Conservation (phyloP, 2,113 vertebrate genomes). For the Silurus meridionalis region DNA sequence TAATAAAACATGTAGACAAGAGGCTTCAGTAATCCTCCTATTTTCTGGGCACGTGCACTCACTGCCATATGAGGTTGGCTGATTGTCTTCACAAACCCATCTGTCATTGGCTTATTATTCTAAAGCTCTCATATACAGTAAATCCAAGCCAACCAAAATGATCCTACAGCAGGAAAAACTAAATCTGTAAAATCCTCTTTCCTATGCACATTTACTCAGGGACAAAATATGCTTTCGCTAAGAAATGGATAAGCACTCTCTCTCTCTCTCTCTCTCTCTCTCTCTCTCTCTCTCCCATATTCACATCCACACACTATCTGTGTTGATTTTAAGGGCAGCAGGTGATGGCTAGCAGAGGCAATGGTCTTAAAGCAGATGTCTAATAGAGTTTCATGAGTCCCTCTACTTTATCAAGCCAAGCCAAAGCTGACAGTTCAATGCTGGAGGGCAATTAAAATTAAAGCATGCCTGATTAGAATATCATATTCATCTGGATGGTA, state of each 20-base stretch:
- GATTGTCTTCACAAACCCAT: conserved; percentile 49
- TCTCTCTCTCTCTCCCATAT: not conserved
- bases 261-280: not conserved
- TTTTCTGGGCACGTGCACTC: conserved; percentile 36
- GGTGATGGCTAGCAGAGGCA: conserved; percentile 66
- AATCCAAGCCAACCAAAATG: conserved; percentile 43
- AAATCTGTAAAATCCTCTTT: conserved; percentile 44
- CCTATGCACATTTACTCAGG: conserved; percentile 40
- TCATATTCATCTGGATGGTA: conserved; percentile 99
- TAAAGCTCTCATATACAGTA: conserved; percentile 30
- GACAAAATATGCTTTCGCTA: conserved; percentile 39
- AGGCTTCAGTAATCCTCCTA: conserved; percentile 45
- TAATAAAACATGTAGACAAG: conserved; percentile 27
- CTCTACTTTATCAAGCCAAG: conserved; percentile 86
- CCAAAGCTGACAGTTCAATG: conserved; percentile 93
- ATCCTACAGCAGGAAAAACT: conserved; percentile 43
- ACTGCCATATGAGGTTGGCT: conserved; percentile 44
- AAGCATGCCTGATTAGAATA: conserved; percentile 96
- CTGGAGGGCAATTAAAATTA: conserved; percentile 95
- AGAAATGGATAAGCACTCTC: conserved; percentile 35
- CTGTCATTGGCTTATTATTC: conserved; percentile 52
- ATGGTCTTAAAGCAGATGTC: conserved; percentile 90
- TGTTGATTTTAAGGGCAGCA: conserved; percentile 73
- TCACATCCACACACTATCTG: conserved; percentile 43
- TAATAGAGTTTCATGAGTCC: conserved; percentile 87